Evolutionary conservation across 2,113 vertebrate genomes (phyloP).

Genomic region (Indicator maculatus): DNA sequence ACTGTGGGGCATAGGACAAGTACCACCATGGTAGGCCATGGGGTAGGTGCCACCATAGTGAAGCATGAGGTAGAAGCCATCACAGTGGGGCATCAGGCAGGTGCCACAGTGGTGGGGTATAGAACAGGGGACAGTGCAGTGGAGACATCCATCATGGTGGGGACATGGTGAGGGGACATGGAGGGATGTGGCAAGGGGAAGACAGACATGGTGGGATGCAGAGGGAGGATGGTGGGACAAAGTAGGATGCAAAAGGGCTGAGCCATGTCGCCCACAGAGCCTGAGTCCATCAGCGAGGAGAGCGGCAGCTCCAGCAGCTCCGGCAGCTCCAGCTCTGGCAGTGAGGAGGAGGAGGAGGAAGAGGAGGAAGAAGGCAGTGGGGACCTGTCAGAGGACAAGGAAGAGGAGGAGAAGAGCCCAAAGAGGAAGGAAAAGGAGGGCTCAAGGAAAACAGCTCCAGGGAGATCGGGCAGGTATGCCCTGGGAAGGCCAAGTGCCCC

Average conservation of each 20-base stretch:
- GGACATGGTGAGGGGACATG: background rate
- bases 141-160: background rate
- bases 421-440: constrained; percentile 75
- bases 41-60: background rate
- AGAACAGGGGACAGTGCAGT: background rate
- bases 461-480: constrained; percentile 74
- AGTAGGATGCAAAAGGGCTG: background rate
- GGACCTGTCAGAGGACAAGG: constrained; percentile 79
- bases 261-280: constrained; percentile 73
- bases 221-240: background rate
- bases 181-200: background rate
- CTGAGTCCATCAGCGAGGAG: constrained; percentile 82
- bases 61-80: background rate
- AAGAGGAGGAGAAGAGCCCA: constrained; percentile 72
- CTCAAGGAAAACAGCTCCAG: constrained; percentile 58
- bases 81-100: background rate
- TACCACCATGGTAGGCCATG: background rate
- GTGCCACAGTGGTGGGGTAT: background rate
- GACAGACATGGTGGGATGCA: background rate
- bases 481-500: background rate
- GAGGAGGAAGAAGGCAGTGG: constrained; percentile 80
- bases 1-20: background rate
- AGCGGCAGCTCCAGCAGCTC: constrained; percentile 69
- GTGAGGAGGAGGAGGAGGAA: constrained; percentile 82
- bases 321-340: constrained; percentile 70